Conservation (phyloP, 2,888 invertebrate species). For the Diaprepes abbreviatus region DNA sequence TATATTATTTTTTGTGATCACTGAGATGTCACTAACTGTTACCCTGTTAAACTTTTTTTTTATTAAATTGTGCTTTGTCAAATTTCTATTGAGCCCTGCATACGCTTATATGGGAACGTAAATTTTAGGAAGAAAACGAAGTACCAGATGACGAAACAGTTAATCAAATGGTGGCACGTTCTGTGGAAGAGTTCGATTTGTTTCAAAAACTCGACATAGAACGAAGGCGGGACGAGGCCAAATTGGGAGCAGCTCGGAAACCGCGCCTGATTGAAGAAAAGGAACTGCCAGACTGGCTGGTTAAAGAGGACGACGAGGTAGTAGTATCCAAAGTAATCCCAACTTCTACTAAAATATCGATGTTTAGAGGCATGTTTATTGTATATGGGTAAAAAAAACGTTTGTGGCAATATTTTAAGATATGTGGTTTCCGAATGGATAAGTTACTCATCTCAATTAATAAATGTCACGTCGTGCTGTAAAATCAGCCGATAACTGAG, state of each 20-base stretch:
- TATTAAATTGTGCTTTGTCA: too few relatives aligned
- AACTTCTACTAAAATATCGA: constrained; percentile 8
- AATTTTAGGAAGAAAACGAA: constrained; percentile 82
- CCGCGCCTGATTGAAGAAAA: constrained; percentile 93
- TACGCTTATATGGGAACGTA: not conserved
- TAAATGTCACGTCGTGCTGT: too few relatives aligned
- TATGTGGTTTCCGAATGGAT: too few relatives aligned
- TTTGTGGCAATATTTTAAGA: too few relatives aligned
- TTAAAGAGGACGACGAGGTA: constrained; percentile 94
- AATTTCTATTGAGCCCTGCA: too few relatives aligned
- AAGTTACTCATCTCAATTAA: too few relatives aligned
- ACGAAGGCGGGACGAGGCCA: constrained; percentile 82
- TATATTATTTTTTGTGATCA: too few relatives aligned
- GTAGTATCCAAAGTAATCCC: constrained; percentile 6
- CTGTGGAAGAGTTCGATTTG: constrained; percentile 93
- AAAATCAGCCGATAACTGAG: too few relatives aligned
- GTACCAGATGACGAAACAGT: constrained; percentile 99
- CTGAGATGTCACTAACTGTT: too few relatives aligned
- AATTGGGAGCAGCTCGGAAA: constrained; percentile 80
- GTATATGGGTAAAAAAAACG: not conserved
- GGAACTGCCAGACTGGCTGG: constrained; percentile 95
- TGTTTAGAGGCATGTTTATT: not conserved
- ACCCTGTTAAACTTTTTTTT: too few relatives aligned
- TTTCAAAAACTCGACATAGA: constrained; percentile 96
- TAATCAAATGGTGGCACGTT: constrained; percentile 98